Percentiles rank a stretch among this genome's conserved stretches.
Conservation (phyloP, 1,140 invertebrate species). For the Drosophila quadrilineata region DNA sequence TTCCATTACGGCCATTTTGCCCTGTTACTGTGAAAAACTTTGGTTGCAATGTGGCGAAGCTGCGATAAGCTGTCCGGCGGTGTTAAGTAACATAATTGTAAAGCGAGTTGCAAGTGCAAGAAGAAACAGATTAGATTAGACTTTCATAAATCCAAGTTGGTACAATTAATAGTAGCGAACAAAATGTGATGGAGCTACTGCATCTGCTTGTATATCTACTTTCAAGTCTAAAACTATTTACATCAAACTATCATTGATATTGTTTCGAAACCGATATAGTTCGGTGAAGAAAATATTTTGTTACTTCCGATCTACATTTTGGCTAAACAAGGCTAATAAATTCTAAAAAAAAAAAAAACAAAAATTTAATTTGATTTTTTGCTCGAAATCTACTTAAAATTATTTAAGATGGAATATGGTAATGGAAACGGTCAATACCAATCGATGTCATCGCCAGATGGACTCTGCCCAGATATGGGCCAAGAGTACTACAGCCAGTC, state of each 20-base stretch:
- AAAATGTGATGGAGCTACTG: too few relatives aligned
- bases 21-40: slow-evolving; percentile 33
- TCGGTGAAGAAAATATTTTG: rapidly evolving
- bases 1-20: slow-evolving; percentile 53
- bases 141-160: slow-evolving; percentile 23
- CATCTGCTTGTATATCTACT: too few relatives aligned
- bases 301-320: slow-evolving; percentile 45
- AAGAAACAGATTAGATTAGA: too few relatives aligned
- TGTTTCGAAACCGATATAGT: background rate
- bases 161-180: too few relatives aligned
- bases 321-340: slow-evolving; percentile 28
- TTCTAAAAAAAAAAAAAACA: slow-evolving; percentile 9
- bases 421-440: slow-evolving; percentile 36
- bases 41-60: slow-evolving; percentile 35
- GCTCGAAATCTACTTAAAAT: background rate
- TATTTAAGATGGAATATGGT: slow-evolving; percentile 49
- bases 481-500: slow-evolving; percentile 28
- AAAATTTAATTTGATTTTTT: slow-evolving; percentile 12
- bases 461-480: slow-evolving; percentile 43
- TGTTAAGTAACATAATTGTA: slow-evolving; percentile 32
- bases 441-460: slow-evolving; percentile 21
- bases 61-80: slow-evolving; percentile 50
- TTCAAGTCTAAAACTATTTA: background rate
- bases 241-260: slow-evolving; percentile 35
- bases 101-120: background rate